phyloP scores from a whole-genome alignment of 2,797 vertebrate species.

The Gymnoscopelus microlampas region DNA sequence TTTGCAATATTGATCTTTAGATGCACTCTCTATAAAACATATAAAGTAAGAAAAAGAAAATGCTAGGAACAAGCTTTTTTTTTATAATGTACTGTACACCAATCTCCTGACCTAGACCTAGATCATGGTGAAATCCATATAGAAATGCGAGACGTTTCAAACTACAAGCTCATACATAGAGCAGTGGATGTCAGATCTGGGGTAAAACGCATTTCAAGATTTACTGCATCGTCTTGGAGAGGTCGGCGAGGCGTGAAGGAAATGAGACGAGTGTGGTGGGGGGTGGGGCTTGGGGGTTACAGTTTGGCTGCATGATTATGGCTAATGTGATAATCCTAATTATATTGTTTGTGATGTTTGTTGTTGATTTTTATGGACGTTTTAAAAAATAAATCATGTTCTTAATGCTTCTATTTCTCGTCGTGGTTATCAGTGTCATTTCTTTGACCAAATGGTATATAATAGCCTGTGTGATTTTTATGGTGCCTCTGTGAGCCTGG shows the following conservation, averaged over 20 bases:
- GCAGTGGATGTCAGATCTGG: background rate
- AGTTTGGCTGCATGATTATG: background rate
- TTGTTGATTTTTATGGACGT: too few relatives aligned
- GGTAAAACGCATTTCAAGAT: slow-evolving; percentile 3
- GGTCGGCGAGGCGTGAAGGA: slow-evolving; percentile 36
- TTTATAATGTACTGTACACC: too few relatives aligned
- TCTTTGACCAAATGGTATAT: too few relatives aligned
- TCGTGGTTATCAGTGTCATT: background rate
- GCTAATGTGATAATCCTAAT: too few relatives aligned
- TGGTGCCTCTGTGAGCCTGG: too few relatives aligned
- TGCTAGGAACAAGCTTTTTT: too few relatives aligned
- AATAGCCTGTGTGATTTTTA: too few relatives aligned
- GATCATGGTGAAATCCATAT: slow-evolving; percentile 3
- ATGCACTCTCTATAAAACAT: slow-evolving; percentile 30
- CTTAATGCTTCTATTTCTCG: background rate
- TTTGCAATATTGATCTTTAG: slow-evolving; percentile 46
- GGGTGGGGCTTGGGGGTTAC: background rate
- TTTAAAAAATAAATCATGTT: too few relatives aligned
- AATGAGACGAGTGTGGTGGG: slow-evolving; percentile 11
- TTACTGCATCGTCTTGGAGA: slow-evolving; percentile 28
- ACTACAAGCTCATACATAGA: background rate
- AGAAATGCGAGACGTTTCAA: background rate
- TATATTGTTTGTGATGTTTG: too few relatives aligned
- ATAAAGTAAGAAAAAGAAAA: slow-evolving; percentile 11
- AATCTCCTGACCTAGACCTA: background rate